A percentile compares a stretch with the other conserved stretches of the same genome.
Evolutionary conservation across 2,113 vertebrate genomes (phyloP).

Genomic region (Sporophila hypoxantha): DNA sequence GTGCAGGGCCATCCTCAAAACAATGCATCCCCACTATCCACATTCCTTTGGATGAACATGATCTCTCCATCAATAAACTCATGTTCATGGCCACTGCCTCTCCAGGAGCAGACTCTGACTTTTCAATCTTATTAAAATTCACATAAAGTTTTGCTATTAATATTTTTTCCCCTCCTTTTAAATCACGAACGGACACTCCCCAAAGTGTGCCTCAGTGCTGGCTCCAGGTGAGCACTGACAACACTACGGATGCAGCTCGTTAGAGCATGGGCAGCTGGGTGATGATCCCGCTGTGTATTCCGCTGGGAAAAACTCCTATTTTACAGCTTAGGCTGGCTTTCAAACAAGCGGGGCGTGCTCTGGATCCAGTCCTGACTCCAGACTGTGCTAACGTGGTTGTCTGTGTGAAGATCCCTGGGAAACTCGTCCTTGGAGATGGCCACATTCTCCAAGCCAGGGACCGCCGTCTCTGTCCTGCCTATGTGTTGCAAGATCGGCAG

Average conservation of each 20-base stretch:
- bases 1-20: not conserved
- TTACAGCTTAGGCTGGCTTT: not conserved
- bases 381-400: no score
- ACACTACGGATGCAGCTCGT: not conserved
- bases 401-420: not conserved
- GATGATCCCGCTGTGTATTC: not conserved
- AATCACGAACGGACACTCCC: not conserved
- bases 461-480: not conserved
- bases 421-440: not conserved
- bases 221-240: not conserved
- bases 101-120: not conserved
- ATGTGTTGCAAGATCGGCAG: not conserved
- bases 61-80: not conserved
- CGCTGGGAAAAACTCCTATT: not conserved
- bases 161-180: not conserved
- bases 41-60: not conserved
- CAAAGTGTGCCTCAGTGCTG: not conserved
- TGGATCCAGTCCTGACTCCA: not conserved
- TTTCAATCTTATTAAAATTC: not conserved
- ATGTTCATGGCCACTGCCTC: not conserved
- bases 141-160: not conserved
- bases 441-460: not conserved
- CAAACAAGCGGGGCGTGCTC: not conserved
- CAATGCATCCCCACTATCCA: rapidly evolving
- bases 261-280: not conserved